phyloP scores from a whole-genome alignment of 2,888 invertebrate genomes.

The Parapristionchus giblindavisi region DNA sequence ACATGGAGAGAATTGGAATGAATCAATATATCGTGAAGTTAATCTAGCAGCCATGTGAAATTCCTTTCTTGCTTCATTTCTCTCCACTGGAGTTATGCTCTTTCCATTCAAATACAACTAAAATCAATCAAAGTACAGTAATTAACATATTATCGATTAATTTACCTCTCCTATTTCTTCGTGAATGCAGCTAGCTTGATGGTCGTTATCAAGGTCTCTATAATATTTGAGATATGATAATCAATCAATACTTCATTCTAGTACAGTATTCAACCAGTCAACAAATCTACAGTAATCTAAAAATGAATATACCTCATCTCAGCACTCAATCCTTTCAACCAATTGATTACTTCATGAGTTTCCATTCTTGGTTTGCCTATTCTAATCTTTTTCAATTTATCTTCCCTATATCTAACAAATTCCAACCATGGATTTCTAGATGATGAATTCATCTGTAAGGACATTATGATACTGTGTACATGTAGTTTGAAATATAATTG shows the following conservation, averaged over 20 bases:
- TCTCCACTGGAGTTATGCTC: background rate
- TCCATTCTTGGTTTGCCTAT: slow-evolving; percentile 15
- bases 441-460: background rate
- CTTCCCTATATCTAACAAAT: slow-evolving; percentile 13
- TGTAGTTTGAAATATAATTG: too few species aligned
- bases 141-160: background rate
- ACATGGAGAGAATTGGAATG: too few species aligned
- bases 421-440: slow-evolving; percentile 26
- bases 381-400: slow-evolving; percentile 28
- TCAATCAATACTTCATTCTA: background rate
- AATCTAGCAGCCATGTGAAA: slow-evolving; percentile 26
- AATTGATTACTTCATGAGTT: slow-evolving; percentile 15
- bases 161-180: slow-evolving; percentile 28
- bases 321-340: slow-evolving; percentile 16
- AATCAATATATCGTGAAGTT: background rate
- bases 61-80: slow-evolving; percentile 32
- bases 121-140: background rate
- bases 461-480: too few species aligned
- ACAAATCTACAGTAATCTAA: background rate
- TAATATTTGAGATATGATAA: background rate
- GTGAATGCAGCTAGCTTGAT: slow-evolving; percentile 25
- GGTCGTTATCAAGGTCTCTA: slow-evolving; percentile 26
- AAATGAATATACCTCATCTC: slow-evolving; percentile 23
- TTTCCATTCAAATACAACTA: slow-evolving; percentile 16
- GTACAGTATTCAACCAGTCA: background rate